Conservation (phyloP, 2,888 invertebrate genomes). For the Rhagonycha fulva region DNA sequence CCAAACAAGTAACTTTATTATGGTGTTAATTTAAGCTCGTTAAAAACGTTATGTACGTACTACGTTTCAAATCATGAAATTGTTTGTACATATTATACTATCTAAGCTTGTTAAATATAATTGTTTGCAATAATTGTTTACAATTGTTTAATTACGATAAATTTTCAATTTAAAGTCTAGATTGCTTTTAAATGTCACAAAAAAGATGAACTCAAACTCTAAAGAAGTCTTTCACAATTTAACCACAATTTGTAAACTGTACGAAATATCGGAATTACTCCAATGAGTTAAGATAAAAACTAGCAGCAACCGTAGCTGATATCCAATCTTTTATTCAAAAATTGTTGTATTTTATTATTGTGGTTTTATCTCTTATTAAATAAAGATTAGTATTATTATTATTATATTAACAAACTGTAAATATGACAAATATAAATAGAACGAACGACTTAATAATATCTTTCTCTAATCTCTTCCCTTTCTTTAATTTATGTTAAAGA, state of each 20-base stretch:
- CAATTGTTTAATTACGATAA: background rate
- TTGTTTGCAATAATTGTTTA: background rate
- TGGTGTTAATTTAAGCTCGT: background rate
- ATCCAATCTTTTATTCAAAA: too few relatives aligned
- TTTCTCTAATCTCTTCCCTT: background rate
- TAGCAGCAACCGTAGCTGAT: too few relatives aligned
- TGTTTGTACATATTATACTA: background rate
- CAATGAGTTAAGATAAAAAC: too few relatives aligned
- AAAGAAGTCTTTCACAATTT: too few relatives aligned
- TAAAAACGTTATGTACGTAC: background rate
- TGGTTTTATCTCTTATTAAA: too few relatives aligned
- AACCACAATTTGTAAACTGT: too few relatives aligned
- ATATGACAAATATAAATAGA: background rate
- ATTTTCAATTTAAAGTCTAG: background rate
- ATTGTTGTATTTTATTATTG: too few relatives aligned
- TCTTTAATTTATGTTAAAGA: too few relatives aligned
- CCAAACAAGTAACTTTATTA: background rate
- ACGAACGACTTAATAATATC: background rate
- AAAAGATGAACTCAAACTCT: too few relatives aligned
- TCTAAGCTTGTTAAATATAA: background rate
- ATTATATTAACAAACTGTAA: background rate
- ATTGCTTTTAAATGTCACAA: background rate
- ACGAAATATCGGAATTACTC: too few relatives aligned
- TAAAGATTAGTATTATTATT: too few relatives aligned
- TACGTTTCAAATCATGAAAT: too few relatives aligned